A percentile compares a stretch with the other conserved stretches of the same genome.
phyloP scores from a whole-genome alignment of 1,140 invertebrate species.

The Ooceraea biroi region DNA sequence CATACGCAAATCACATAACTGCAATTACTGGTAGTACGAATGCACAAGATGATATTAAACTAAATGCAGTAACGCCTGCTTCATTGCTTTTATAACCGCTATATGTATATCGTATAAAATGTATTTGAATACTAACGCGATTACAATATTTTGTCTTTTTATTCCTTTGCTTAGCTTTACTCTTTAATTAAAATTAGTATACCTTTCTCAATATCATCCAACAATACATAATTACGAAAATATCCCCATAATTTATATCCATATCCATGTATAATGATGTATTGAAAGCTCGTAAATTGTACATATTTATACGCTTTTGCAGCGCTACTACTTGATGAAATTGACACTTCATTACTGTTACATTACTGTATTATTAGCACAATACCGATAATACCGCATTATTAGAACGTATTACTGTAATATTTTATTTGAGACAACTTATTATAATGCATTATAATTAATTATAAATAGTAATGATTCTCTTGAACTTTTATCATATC shows the following conservation, averaged over 20 bases:
- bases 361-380: too few species aligned
- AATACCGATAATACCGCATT: too few species aligned
- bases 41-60: neutral
- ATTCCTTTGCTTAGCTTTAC: too few species aligned
- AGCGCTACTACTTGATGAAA: neutral
- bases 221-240: neutral
- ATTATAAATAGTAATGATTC: neutral
- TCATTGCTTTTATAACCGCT: neutral
- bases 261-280: neutral
- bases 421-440: neutral
- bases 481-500: neutral
- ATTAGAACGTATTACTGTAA: neutral
- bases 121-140: neutral
- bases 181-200: too few species aligned
- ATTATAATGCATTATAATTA: neutral
- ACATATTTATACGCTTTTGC: neutral
- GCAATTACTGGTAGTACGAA: neutral
- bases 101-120: neutral
- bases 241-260: neutral
- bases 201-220: too few species aligned
- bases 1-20: conserved; percentile 45
- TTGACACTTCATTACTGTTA: neutral
- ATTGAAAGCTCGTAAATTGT: too few species aligned
- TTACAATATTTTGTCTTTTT: neutral
- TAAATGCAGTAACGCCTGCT: neutral